Evolutionary conservation across 2,797 vertebrate species (phyloP), one percentile per base, ranked within the genome.

Genomic region (Thunnus albacares): DNA sequence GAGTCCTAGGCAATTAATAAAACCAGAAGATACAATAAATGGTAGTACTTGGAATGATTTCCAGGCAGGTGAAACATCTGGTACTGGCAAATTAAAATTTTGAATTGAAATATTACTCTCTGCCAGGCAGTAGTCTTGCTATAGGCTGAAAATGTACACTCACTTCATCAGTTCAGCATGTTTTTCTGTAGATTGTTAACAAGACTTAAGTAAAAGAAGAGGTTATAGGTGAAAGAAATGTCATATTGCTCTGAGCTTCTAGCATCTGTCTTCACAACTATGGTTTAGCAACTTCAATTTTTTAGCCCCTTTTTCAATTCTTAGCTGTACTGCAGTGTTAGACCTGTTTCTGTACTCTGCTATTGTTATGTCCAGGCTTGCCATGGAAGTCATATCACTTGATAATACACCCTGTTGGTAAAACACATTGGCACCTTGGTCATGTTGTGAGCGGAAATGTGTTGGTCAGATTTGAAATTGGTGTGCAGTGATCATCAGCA

Each of bases 391-490:
- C 26, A 15, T 49, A 59, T 15, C 38, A 35, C n/a, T 60, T 65
- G 58, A 67, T 74, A 26, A 56, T 43, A 62, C 43, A 57, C 53
- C 28, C 30, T 30, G 59, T 52, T 30, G 57, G 28, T 60, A 52
- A 69, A 82, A 67, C 17, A 62, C 13, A 78, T 53, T 28, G 2
- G 9, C 17, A 20, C 35, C 59, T 71, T 45, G 61, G 35, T 62
- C 53, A 43, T 65, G 38, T 72, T 80, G 73, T 22, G 51, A 77
- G 56, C 20, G 14, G 24, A 68, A 56, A 71, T 49, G 30, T 63
- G 57, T 58, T 62, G 28, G 64, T 49, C n/a, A 28, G 30, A 10
- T 80, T 30, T 58, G 56, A 57, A 64, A 79, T 49, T 73, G 79
- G 51, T 77, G 26, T 75, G 70, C 57, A 57, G 59, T 9, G 14